These are phyloP conservation scores for Cheilosia impressa DNA, from an alignment of 2,888 invertebrate species.

Conservation along the genomic window DNA sequence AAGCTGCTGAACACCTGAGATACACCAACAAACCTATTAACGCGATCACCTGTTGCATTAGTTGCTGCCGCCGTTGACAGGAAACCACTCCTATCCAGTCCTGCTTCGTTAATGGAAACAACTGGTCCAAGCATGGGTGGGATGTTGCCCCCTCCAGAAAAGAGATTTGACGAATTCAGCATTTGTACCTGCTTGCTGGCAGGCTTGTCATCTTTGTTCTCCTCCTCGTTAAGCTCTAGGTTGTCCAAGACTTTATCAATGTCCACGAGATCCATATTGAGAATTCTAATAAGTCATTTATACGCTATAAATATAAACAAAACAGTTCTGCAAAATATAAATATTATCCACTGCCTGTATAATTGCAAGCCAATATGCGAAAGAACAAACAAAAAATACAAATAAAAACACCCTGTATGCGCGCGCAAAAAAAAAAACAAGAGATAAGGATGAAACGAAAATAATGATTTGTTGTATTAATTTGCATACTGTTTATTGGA, in stretches of 20 bases:
- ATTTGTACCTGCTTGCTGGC: conserved; percentile 19
- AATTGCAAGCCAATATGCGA: not conserved
- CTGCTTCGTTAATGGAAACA: not conserved
- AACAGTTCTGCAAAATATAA: not conserved
- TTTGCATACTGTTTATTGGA: not conserved
- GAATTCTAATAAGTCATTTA: conserved; percentile 29
- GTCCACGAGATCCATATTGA: conserved; percentile 86
- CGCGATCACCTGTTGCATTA: conserved; percentile 77
- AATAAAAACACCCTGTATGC: not conserved
- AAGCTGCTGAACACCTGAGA: conserved; percentile 87
- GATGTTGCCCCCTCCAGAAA: not conserved
- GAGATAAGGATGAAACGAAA: not conserved
- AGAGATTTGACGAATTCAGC: not conserved
- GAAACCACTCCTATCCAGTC: not conserved
- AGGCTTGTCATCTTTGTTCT: conserved; percentile 60
- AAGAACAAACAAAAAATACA: not conserved
- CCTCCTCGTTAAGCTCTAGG: conserved; percentile 89
- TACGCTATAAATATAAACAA: conserved; percentile 9
- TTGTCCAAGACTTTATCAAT: conserved; percentile 93
- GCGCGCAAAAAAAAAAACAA: not conserved
- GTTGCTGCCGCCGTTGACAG: not conserved
- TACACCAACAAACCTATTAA: conserved; percentile 84
- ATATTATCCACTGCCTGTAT: not conserved
- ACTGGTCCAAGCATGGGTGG: conserved; percentile 2
- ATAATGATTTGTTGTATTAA: too few species aligned